These are phyloP conservation scores for Thereva nobilitata DNA, from an alignment of 2,888 invertebrate genomes.

Conservation along the genomic window DNA sequence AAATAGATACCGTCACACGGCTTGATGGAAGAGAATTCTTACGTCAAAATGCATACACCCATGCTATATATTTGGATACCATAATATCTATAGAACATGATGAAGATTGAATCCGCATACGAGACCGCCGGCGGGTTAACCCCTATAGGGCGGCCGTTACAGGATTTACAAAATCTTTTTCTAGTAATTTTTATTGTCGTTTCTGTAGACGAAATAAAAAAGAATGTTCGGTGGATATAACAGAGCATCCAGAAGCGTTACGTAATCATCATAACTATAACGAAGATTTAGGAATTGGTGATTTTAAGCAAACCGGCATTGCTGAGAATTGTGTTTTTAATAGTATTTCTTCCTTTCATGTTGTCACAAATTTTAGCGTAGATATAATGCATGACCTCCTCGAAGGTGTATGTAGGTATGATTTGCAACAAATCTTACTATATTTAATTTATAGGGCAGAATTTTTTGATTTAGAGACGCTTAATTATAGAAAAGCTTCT, in stretches of 20 bases:
- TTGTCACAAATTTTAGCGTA: not conserved
- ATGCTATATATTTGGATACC: too few relatives aligned
- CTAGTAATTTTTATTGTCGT: not conserved
- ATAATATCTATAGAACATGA: too few relatives aligned
- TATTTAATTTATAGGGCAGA: not conserved
- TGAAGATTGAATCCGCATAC: too few relatives aligned
- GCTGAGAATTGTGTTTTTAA: constrained; percentile 2
- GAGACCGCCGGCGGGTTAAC: too few relatives aligned
- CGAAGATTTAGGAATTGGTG: not conserved
- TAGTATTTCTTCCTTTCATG: not conserved
- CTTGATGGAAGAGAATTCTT: too few relatives aligned
- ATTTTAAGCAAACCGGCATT: constrained; percentile 2
- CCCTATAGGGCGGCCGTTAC: too few relatives aligned
- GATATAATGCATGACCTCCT: constrained; percentile 1
- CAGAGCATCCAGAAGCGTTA: not conserved
- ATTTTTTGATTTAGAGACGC: not conserved
- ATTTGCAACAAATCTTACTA: not conserved
- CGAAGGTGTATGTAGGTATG: constrained; percentile 8
- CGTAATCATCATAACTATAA: not conserved
- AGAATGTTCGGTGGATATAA: not conserved
- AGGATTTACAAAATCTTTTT: not conserved
- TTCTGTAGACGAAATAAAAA: not conserved
- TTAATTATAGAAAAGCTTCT: not conserved
- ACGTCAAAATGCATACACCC: too few relatives aligned
- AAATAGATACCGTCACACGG: too few relatives aligned